Conservation (phyloP, 2,113 vertebrate genomes). For the Microtus oregoni region DNA sequence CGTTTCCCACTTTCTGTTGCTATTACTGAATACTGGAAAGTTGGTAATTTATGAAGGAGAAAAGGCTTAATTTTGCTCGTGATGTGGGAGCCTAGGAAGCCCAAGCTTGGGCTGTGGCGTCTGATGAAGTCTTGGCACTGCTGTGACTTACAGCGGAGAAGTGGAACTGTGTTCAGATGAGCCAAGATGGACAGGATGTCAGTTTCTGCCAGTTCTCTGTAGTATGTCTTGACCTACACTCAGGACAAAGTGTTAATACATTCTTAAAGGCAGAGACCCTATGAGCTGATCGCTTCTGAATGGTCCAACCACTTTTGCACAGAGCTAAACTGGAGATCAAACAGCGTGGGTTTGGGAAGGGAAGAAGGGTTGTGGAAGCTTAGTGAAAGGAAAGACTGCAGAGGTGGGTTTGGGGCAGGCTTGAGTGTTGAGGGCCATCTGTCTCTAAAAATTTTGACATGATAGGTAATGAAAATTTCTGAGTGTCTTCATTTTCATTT, state of each 20-base stretch:
- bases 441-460: neutral
- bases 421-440: neutral
- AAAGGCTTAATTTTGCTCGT: neutral
- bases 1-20: neutral
- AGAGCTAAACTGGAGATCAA: neutral
- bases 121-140: neutral
- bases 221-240: neutral
- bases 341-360: neutral
- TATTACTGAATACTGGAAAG: neutral
- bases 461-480: neutral
- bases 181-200: neutral
- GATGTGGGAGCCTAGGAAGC: neutral
- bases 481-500: neutral
- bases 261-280: neutral
- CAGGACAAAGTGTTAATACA: neutral
- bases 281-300: neutral
- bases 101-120: rapidly evolving
- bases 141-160: neutral
- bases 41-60: neutral
- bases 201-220: neutral
- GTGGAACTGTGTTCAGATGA: no score
- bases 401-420: neutral
- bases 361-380: neutral
- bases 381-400: rapidly evolving
- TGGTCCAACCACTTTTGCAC: neutral